phyloP scores from a whole-genome alignment of 2,113 vertebrate species.

The Galeopterus variegatus region DNA sequence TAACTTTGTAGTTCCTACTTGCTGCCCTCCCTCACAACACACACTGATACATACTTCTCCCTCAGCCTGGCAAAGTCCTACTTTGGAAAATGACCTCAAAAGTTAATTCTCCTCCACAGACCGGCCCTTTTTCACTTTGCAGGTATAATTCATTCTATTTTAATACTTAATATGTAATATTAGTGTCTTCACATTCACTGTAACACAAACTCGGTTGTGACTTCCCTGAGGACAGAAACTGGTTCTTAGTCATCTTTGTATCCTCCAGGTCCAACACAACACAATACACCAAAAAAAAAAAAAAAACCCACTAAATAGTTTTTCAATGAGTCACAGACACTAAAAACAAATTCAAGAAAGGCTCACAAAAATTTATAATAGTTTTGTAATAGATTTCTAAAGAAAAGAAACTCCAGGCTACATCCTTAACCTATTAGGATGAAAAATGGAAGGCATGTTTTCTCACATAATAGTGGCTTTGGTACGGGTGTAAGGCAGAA shows the following conservation, averaged over 20 bases:
- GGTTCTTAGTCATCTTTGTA: neutral
- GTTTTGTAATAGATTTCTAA: constrained; percentile 15
- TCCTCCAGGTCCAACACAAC: neutral
- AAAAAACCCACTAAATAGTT: neutral
- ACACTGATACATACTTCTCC: neutral
- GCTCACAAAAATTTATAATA: neutral
- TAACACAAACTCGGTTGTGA: neutral
- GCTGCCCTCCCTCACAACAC: too few relatives aligned
- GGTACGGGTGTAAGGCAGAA: neutral
- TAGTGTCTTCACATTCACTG: neutral
- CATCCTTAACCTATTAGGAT: neutral
- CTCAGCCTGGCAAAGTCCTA: neutral
- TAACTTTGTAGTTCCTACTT: neutral
- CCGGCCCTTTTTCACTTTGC: neutral
- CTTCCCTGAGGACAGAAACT: neutral
- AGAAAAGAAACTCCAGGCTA: neutral
- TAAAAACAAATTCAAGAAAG: constrained; percentile 10
- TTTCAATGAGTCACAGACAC: constrained; percentile 32
- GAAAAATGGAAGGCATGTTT: neutral
- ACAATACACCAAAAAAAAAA: neutral
- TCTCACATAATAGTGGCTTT: neutral
- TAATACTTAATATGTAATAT: neutral
- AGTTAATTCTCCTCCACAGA: neutral
- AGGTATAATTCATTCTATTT: neutral
- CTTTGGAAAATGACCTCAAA: neutral